Conservation (phyloP, 2,113 vertebrate species). For the Caracal caracal region DNA sequence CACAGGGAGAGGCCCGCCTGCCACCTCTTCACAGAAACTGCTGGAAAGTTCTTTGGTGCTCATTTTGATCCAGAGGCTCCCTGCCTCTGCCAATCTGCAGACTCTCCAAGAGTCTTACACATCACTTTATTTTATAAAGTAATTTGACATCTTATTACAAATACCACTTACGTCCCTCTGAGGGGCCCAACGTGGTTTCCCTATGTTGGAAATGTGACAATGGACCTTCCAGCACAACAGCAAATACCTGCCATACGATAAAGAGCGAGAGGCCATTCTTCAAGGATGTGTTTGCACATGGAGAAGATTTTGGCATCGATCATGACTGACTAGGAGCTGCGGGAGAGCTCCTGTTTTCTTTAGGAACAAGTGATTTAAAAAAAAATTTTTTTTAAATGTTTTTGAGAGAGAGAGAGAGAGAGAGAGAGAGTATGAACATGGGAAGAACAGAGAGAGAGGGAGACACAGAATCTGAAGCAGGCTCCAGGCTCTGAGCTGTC, state of each 20-base stretch:
- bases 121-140: constrained; percentile 67
- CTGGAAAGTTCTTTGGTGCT: background rate
- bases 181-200: background rate
- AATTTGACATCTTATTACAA: background rate
- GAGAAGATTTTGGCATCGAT: constrained; percentile 52
- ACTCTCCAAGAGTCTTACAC: constrained; percentile 33
- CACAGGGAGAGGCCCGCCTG: rapidly evolving
- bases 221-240: background rate
- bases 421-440: too few species aligned
- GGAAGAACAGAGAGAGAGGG: too few species aligned
- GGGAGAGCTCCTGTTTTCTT: constrained; percentile 57
- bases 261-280: constrained; percentile 18
- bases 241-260: background rate
- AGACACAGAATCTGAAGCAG: too few species aligned
- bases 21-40: background rate
- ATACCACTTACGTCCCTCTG: constrained; percentile 61
- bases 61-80: background rate
- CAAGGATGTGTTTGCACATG: constrained; percentile 53
- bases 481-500: too few species aligned
- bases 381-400: too few species aligned
- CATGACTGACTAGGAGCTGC: constrained; percentile 56
- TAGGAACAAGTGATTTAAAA: background rate
- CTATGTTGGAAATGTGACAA: background rate
- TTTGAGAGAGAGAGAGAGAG: too few species aligned
- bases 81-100: constrained; percentile 65